A percentile compares a stretch with the other conserved stretches of the same genome.
Evolutionary conservation across 2,888 invertebrate genomes (phyloP).

Genomic region (Clitarchus hookeri): DNA sequence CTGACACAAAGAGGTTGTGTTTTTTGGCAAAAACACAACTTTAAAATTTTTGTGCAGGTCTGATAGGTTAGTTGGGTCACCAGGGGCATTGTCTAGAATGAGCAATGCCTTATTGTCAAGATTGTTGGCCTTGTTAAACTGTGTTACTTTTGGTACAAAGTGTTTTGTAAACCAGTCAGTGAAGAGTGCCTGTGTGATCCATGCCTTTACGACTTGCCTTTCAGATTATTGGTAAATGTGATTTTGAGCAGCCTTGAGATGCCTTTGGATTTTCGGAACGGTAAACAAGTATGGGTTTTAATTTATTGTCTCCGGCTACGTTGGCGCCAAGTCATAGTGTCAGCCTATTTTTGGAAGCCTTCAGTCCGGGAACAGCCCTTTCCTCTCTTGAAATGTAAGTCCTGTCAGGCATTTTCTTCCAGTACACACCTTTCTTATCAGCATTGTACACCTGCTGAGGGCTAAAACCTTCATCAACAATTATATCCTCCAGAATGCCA

Average conservation of each 20-base stretch:
- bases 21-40: conserved; percentile 43
- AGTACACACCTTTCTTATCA: conserved; percentile 46
- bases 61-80: conserved; percentile 43
- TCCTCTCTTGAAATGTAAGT: conserved; percentile 37
- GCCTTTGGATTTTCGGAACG: conserved; percentile 46
- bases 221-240: conserved; percentile 46
- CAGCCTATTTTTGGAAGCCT: conserved; percentile 48
- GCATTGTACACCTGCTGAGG: conserved; percentile 38
- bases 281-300: conserved; percentile 48
- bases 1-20: conserved; percentile 48
- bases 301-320: conserved; percentile 46
- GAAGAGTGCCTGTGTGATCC: conserved; percentile 35
- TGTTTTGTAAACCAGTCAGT: conserved; percentile 37
- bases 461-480: background rate
- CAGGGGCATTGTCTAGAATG: conserved; percentile 47
- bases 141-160: conserved; percentile 45
- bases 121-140: conserved; percentile 44
- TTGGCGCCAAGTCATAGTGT: conserved; percentile 48
- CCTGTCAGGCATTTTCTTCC: conserved; percentile 49
- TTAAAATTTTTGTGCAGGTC: conserved; percentile 43
- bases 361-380: conserved; percentile 47
- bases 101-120: conserved; percentile 45
- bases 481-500: background rate
- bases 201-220: conserved; percentile 46
- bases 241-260: conserved; percentile 44